Evolutionary conservation across 1,140 invertebrate genomes (phyloP).

Genomic region (Spodoptera frugiperda): DNA sequence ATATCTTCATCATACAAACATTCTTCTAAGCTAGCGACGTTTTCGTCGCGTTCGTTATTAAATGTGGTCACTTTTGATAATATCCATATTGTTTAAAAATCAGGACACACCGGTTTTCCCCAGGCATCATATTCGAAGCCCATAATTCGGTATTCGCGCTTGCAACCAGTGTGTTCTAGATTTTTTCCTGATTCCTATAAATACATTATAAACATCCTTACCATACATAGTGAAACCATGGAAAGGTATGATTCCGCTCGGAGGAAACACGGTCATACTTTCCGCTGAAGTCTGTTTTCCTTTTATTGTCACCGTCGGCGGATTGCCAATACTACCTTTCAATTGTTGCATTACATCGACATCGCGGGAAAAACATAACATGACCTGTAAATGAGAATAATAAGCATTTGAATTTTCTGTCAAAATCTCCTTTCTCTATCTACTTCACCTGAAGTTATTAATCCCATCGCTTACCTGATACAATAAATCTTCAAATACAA

Average conservation of each 20-base stretch:
- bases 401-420: no score
- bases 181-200: no score
- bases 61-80: no score
- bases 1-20: no score
- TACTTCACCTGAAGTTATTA: no score
- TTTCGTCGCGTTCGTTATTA: no score
- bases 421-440: no score
- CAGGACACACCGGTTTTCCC: no score
- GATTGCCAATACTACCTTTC: conserved; percentile 87
- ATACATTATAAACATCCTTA: conserved; percentile 71
- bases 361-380: conserved; percentile 97
- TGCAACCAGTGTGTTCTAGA: no score
- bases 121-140: background rate
- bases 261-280: conserved; percentile 94
- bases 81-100: no score
- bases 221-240: conserved; percentile 99
- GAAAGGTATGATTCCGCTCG: conserved; percentile 97
- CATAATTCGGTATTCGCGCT: no score
- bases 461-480: conserved; percentile 90
- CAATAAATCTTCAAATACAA: conserved; percentile 98
- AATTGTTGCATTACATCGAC: conserved; percentile 90
- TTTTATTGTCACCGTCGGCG: conserved; percentile 90
- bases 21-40: no score
- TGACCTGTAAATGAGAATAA: conserved; percentile 87
- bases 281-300: conserved; percentile 90